These are phyloP conservation scores for Gadopsis marmoratus DNA, from an alignment of 2,797 vertebrate species.

Conservation along the genomic window DNA sequence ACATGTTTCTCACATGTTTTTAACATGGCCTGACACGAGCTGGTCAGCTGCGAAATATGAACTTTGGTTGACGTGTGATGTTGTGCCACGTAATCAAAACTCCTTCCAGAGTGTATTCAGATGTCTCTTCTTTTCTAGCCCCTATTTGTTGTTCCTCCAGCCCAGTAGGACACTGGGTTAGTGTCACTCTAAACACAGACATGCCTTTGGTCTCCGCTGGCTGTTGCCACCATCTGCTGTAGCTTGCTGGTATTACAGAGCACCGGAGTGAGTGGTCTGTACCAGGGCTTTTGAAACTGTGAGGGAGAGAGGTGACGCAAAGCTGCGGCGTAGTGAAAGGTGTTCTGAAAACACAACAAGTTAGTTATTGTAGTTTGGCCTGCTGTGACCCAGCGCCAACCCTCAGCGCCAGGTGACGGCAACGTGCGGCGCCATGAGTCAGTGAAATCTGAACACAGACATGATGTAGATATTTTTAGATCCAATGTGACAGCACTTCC, in stretches of 20 bases:
- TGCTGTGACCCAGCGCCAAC: neutral
- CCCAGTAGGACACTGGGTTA: slow-evolving; percentile 64
- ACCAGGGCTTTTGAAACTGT: neutral
- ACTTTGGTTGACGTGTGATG: neutral
- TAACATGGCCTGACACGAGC: slow-evolving; percentile 58
- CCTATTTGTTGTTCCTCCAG: slow-evolving; percentile 34
- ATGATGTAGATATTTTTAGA: neutral
- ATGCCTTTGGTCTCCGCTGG: neutral
- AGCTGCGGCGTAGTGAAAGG: neutral
- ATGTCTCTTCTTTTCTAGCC: neutral
- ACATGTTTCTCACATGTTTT: slow-evolving; percentile 36
- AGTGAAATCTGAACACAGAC: neutral
- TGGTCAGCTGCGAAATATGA: neutral
- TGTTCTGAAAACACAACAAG: slow-evolving; percentile 3
- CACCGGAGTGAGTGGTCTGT: neutral
- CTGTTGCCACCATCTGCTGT: slow-evolving; percentile 51
- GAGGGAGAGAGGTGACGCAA: neutral
- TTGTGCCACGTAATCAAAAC: neutral
- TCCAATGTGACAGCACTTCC: neutral
- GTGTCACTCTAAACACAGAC: slow-evolving; percentile 55
- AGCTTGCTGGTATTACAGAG: slow-evolving; percentile 20
- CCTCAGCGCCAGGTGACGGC: too few relatives aligned
- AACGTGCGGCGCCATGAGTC: neutral
- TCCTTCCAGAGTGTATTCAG: neutral
- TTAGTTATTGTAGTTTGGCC: neutral